phyloP scores from a whole-genome alignment of 2,113 vertebrate species.

The Pagrus major region DNA sequence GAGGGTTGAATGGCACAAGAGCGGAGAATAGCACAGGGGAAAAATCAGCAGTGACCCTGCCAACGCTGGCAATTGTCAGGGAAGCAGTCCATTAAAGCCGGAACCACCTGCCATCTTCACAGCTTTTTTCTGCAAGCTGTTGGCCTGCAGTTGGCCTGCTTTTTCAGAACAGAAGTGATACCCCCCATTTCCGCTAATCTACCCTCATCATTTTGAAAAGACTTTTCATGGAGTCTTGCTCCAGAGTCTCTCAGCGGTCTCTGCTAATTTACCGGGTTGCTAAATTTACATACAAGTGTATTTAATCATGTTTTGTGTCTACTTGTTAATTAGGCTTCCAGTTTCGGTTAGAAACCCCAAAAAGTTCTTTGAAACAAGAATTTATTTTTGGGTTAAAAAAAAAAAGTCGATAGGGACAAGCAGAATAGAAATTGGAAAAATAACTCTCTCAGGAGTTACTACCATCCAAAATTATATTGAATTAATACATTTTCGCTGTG shows the following conservation, averaged over 20 bases:
- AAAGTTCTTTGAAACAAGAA: not conserved
- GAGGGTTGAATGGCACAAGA: slow-evolving; percentile 52
- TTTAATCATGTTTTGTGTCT: not conserved
- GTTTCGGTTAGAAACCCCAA: not conserved
- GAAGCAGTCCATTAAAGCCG: slow-evolving; percentile 64
- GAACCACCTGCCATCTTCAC: slow-evolving; percentile 62
- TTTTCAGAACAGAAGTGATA: not conserved
- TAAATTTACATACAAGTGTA: not conserved
- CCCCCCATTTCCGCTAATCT: not conserved
- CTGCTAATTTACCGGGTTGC: not conserved
- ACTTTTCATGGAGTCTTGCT: not conserved
- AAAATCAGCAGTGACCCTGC: slow-evolving; percentile 46
- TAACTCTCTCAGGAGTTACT: not conserved
- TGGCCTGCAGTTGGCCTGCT: slow-evolving; percentile 16
- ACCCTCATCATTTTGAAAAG: not conserved
- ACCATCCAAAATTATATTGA: not conserved
- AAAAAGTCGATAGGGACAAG: not conserved
- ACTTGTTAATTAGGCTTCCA: not conserved
- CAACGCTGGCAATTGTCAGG: slow-evolving; percentile 58
- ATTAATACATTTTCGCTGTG: slow-evolving; percentile 20
- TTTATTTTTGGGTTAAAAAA: not conserved
- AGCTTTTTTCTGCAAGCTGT: slow-evolving; percentile 38
- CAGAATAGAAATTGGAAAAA: not conserved
- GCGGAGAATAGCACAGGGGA: slow-evolving; percentile 23
- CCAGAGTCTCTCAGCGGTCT: not conserved